phyloP scores from a whole-genome alignment of 2,888 invertebrate genomes.

The Bombylius discolor region DNA sequence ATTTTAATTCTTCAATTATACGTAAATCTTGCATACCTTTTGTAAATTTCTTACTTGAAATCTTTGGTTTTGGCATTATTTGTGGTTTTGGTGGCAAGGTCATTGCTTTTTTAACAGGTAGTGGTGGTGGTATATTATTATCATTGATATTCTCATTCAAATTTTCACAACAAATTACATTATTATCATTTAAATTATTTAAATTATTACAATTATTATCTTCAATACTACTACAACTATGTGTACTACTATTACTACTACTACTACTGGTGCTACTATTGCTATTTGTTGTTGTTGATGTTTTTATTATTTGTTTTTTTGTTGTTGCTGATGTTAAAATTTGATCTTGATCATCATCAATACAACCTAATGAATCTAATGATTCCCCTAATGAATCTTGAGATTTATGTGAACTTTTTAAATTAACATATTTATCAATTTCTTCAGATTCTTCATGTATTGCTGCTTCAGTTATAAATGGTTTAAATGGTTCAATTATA shows the following conservation, averaged over 20 bases:
- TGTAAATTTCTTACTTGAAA: conserved; percentile 30
- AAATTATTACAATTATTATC: neutral
- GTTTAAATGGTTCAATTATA: conserved; percentile 58
- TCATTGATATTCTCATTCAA: conserved; percentile 24
- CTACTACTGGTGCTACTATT: conserved; percentile 24
- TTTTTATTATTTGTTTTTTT: neutral
- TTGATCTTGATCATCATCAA: conserved; percentile 37
- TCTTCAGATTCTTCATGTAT: conserved; percentile 73
- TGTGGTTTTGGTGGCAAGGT: conserved; percentile 37
- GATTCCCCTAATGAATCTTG: conserved; percentile 45
- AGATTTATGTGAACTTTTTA: conserved; percentile 58
- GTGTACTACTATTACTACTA: conserved; percentile 18
- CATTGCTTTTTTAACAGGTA: conserved; percentile 35
- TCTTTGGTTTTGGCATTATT: conserved; percentile 43
- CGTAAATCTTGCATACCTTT: conserved; percentile 36
- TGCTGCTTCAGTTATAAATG: conserved; percentile 65
- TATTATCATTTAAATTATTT: neutral
- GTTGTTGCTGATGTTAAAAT: no score
- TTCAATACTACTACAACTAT: conserved; percentile 2
- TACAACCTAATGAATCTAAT: conserved; percentile 29
- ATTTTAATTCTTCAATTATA: conserved; percentile 17
- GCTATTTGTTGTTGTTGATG: neutral
- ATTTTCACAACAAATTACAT: conserved; percentile 20
- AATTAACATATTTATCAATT: conserved; percentile 61
- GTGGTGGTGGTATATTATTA: conserved; percentile 28